Percentiles rank a stretch among this genome's conserved stretches.
Evolutionary conservation across 2,888 invertebrate species (phyloP).

Genomic region (Podotricha telesiphe): DNA sequence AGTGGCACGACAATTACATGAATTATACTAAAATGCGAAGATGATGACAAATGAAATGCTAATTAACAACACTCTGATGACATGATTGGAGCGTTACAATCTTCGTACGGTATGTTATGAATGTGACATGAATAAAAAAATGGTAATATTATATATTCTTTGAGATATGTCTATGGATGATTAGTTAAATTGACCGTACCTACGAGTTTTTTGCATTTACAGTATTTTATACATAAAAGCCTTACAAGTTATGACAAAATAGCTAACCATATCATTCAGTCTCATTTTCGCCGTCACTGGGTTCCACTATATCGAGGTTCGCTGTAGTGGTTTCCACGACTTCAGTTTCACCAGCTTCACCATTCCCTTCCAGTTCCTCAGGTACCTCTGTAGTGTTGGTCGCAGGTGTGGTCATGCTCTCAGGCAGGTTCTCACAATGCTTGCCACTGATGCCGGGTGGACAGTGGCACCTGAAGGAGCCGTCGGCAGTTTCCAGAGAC

Average conservation of each 20-base stretch:
- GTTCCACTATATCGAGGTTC: slow-evolving; percentile 46
- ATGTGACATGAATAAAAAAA: not conserved
- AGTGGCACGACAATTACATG: too few species aligned
- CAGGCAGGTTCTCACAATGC: slow-evolving; percentile 86
- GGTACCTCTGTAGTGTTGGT: slow-evolving; percentile 47
- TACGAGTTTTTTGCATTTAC: too few species aligned
- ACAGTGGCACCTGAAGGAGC: slow-evolving; percentile 90
- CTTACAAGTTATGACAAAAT: not conserved
- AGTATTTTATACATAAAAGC: not conserved
- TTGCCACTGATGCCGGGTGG: slow-evolving; percentile 89
- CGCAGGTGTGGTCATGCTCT: slow-evolving; percentile 55
- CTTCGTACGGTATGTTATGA: not conserved
- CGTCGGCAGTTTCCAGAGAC: slow-evolving; percentile 90
- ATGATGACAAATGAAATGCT: not conserved
- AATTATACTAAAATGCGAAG: not conserved
- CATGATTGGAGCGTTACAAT: not conserved
- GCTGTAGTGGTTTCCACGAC: slow-evolving; percentile 39
- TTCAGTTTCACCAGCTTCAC: slow-evolving; percentile 34
- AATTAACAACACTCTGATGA: not conserved
- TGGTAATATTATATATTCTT: not conserved
- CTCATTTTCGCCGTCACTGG: slow-evolving; percentile 62
- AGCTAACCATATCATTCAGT: slow-evolving; percentile 51
- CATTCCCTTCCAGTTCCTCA: slow-evolving; percentile 41
- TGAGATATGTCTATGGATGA: not conserved
- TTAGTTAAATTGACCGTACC: too few species aligned